These are phyloP conservation scores for Etheostoma nigrum DNA, from an alignment of 2,797 vertebrate species.

Conservation along the genomic window DNA sequence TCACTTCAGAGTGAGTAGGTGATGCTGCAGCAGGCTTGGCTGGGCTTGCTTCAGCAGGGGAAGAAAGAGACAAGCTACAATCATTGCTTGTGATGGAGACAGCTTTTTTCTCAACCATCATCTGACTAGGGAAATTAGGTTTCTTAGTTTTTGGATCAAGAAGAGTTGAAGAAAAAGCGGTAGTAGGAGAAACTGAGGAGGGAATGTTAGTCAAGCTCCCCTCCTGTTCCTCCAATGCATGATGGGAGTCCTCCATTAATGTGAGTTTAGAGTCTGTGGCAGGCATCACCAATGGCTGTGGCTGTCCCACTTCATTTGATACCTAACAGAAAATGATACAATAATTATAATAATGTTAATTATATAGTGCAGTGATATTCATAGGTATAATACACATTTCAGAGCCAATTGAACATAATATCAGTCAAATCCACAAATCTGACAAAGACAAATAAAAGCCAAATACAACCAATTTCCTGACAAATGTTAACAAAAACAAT, in stretches of 20 bases:
- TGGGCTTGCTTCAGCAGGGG: conserved; percentile 73
- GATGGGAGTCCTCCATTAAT: conserved; percentile 58
- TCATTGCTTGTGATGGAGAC: conserved; percentile 64
- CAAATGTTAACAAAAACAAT: conserved; percentile 22
- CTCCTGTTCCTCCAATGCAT: conserved; percentile 31
- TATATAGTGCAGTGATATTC: not conserved
- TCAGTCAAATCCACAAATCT: not conserved
- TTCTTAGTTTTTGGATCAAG: not conserved
- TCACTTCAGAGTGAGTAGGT: conserved; percentile 28
- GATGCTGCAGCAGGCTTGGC: conserved; percentile 58
- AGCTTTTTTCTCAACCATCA: conserved; percentile 53
- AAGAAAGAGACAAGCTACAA: conserved; percentile 44
- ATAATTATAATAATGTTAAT: not conserved
- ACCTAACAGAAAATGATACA: conserved; percentile 40
- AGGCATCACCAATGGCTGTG: conserved; percentile 44
- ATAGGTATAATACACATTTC: not conserved
- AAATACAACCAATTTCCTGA: not conserved
- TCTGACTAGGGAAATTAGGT: conserved; percentile 29
- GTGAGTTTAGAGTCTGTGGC: conserved; percentile 39
- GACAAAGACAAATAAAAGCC: not conserved
- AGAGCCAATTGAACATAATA: not conserved
- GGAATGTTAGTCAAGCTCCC: not conserved
- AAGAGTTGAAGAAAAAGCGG: not conserved
- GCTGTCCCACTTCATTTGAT: conserved; percentile 48
- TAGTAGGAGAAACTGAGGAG: not conserved